A percentile compares a stretch with the other conserved stretches of the same genome.
These are phyloP conservation scores for Alectura lathami DNA, from an alignment of 2,113 vertebrate species.

Conservation along the genomic window DNA sequence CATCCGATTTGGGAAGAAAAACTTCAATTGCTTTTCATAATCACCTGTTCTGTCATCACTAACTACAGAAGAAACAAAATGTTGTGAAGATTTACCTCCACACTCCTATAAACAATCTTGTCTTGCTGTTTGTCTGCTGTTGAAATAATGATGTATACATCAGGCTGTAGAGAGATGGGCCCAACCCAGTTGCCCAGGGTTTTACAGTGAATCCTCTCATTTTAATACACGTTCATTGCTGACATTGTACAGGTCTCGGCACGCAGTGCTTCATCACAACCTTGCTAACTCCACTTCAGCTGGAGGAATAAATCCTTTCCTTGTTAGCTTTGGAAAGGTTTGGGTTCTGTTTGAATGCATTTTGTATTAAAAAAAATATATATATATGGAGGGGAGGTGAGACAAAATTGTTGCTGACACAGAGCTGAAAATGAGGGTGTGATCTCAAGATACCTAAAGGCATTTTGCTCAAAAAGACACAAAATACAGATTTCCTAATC, in stretches of 20 bases:
- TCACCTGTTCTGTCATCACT: slow-evolving; percentile 20
- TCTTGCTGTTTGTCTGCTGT: background rate
- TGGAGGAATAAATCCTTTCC: slow-evolving; percentile 36
- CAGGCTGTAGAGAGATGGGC: background rate
- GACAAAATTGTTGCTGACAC: slow-evolving; percentile 15
- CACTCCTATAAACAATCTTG: background rate
- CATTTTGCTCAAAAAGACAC: slow-evolving; percentile 1
- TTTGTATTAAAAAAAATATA: background rate
- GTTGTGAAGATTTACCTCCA: background rate
- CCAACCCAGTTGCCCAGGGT: slow-evolving; percentile 13
- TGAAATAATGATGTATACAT: background rate
- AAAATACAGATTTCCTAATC: slow-evolving; percentile 15
- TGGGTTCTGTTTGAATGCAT: background rate
- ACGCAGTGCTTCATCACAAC: background rate
- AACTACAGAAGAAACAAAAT: slow-evolving; percentile 15
- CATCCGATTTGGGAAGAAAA: slow-evolving; percentile 21
- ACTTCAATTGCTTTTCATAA: slow-evolving; percentile 11
- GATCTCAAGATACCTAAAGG: slow-evolving; percentile 11
- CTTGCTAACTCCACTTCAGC: background rate
- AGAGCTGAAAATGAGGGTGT: background rate
- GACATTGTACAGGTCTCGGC: background rate
- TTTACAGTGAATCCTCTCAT: slow-evolving; percentile 36
- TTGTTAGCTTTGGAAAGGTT: slow-evolving; percentile 61
- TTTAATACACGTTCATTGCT: background rate
- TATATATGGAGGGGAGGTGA: background rate